Evolutionary conservation across 2,113 vertebrate genomes (phyloP), one percentile per base, ranked within the genome.

Genomic region (Stegastes partitus): DNA sequence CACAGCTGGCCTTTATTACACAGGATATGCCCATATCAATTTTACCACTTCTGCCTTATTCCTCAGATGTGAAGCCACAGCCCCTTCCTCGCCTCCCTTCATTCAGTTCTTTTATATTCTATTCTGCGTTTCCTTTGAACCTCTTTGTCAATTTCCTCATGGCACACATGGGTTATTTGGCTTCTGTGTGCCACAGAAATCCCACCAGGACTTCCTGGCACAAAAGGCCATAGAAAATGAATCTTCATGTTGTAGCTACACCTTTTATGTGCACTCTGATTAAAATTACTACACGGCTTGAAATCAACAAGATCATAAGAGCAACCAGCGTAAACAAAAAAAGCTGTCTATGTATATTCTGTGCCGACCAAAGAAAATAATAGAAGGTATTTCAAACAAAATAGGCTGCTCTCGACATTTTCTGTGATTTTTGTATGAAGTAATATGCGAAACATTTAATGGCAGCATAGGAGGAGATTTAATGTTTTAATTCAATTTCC

Each of bases 161-260:
- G 56, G 56, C 47, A 64, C 56, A 58, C 37, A 8, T 53, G 9
- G 19, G 21, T 34, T 51, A 31, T 78, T 62, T 68, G 50, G 67
- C 55, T 79, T 56, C 1, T 62, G 31, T 62, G 75, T 51, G 56
- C 49, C 42, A 34, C 45, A 4, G 2, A 69, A 57, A 59, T 79
- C 56, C 47, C 50, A 55, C 28, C 1, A n/a, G 15, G 19, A 26
- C 44, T 72, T 12, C 25, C 34, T 67, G 73, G 39, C 65, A 81
- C 68, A 77, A 66, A n/a, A 70, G 58, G 57, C 47, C 42, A 65
- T 14, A 70, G 65, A 70, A 71, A 71, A 78, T 74, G 21, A 66
- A 80, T 31, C 45, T 21, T 25, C 26, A 66, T 22, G 62, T 57
- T 11, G 2, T 64, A 45, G 74, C 57, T 51, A 57, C 34, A 74